Conservation (phyloP, 2,797 vertebrate species). For the Neopelma chrysocephalum region DNA sequence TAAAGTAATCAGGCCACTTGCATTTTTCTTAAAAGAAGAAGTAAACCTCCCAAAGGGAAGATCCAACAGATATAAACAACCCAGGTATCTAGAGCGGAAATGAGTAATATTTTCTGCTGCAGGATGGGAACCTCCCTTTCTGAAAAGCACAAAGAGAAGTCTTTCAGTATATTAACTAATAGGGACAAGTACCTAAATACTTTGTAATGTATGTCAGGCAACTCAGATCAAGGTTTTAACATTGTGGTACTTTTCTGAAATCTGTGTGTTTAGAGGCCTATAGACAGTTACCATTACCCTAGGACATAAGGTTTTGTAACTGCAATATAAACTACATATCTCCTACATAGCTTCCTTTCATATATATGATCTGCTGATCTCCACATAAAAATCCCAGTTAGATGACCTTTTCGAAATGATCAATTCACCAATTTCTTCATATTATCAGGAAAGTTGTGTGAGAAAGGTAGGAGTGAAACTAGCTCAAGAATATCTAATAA, state of each 20-base stretch:
- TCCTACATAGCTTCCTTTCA: not conserved
- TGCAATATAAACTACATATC: not conserved
- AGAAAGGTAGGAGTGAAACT: not conserved
- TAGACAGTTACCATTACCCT: not conserved
- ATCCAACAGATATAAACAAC: not conserved
- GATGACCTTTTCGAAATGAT: not conserved
- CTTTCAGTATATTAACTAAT: not conserved
- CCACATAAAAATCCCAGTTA: not conserved
- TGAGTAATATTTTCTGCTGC: not conserved
- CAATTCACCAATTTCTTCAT: not conserved
- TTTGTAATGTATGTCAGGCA: not conserved
- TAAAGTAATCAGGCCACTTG: not conserved
- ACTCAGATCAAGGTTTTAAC: not conserved
- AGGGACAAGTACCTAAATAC: not conserved
- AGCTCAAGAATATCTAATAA: conserved; percentile 3
- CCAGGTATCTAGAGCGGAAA: not conserved
- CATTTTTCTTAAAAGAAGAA: not conserved
- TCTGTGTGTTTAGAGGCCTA: not conserved
- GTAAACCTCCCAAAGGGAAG: not conserved
- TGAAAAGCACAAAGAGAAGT: not conserved
- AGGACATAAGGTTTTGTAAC: not conserved
- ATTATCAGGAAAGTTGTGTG: not conserved
- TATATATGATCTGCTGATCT: not conserved
- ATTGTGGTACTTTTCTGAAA: not conserved
- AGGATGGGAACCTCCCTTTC: not conserved